Percentiles rank a stretch among this genome's conserved stretches.
Evolutionary conservation across 2,797 vertebrate species (phyloP).

Genomic region (Sebastes matsubarae): DNA sequence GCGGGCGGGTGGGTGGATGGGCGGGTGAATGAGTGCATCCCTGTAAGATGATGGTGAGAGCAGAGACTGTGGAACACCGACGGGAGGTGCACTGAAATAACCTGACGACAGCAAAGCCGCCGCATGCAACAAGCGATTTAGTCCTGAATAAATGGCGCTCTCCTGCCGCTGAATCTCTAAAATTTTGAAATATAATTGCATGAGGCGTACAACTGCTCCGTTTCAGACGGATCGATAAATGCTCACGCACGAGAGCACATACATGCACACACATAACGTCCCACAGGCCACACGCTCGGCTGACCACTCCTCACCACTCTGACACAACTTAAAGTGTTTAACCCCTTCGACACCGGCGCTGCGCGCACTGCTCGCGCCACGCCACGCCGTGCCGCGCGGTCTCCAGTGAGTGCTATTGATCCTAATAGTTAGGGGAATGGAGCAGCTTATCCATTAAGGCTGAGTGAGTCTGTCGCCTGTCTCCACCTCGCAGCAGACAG

Average conservation of each 20-base stretch:
- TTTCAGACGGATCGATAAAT: neutral
- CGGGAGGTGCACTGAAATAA: neutral
- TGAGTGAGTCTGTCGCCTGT: slow-evolving; percentile 46
- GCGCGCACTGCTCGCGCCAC: neutral
- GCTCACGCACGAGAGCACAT: slow-evolving; percentile 16
- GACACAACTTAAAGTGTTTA: slow-evolving; percentile 47
- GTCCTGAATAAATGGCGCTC: neutral
- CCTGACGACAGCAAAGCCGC: slow-evolving; percentile 2
- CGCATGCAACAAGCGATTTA: neutral
- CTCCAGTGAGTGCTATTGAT: slow-evolving; percentile 63
- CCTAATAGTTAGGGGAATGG: slow-evolving; percentile 33
- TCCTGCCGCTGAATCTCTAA: neutral
- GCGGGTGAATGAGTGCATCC: slow-evolving; percentile 25
- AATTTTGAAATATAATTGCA: slow-evolving; percentile 3
- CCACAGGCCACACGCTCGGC: slow-evolving; percentile 7
- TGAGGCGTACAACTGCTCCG: neutral
- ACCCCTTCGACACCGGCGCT: slow-evolving; percentile 9
- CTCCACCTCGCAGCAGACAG: slow-evolving; percentile 25
- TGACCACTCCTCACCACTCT: slow-evolving; percentile 41
- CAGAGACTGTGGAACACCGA: neutral
- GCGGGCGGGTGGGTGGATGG: neutral
- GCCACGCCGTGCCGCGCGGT: neutral
- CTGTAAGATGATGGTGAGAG: slow-evolving; percentile 6
- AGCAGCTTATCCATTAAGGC: slow-evolving; percentile 62
- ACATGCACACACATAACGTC: slow-evolving; percentile 1